A percentile compares a stretch with the other conserved stretches of the same genome.
phyloP scores from a whole-genome alignment of 1,140 invertebrate species.

The Nasonia giraulti region DNA sequence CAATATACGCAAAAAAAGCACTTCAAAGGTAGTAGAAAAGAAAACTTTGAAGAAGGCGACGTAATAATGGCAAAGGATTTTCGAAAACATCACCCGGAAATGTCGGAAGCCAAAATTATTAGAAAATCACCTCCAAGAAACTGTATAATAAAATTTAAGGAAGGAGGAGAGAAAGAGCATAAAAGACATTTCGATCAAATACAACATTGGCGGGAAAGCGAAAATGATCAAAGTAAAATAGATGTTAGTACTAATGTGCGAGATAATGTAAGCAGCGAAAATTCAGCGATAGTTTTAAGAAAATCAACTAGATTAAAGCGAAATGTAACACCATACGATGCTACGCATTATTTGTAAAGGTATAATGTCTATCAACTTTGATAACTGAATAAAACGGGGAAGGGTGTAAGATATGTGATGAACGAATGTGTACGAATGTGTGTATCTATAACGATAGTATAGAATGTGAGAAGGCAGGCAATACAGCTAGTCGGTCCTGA shows the following conservation, averaged over 20 bases:
- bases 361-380: neutral
- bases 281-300: neutral
- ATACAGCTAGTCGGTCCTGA: too few relatives aligned
- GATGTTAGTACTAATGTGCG: neutral
- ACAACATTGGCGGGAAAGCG: neutral
- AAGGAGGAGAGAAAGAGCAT: neutral
- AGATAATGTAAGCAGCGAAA: neutral
- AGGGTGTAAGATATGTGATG: too few relatives aligned
- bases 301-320: conserved; percentile 7
- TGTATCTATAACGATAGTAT: too few relatives aligned
- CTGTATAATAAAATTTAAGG: conserved; percentile 15
- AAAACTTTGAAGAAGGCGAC: conserved; percentile 9
- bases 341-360: neutral
- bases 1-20: neutral
- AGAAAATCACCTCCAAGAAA: neutral
- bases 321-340: neutral
- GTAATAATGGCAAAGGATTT: conserved; percentile 13
- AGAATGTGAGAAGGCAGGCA: too few relatives aligned
- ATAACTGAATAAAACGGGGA: too few relatives aligned
- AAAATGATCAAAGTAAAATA: neutral
- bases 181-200: conserved; percentile 15
- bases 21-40: neutral
- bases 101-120: neutral
- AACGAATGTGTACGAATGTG: too few relatives aligned
- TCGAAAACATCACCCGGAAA: neutral